Base-by-base conservation (phyloP, 2,888 invertebrate species). In the Nemurella pictetii region DNA sequence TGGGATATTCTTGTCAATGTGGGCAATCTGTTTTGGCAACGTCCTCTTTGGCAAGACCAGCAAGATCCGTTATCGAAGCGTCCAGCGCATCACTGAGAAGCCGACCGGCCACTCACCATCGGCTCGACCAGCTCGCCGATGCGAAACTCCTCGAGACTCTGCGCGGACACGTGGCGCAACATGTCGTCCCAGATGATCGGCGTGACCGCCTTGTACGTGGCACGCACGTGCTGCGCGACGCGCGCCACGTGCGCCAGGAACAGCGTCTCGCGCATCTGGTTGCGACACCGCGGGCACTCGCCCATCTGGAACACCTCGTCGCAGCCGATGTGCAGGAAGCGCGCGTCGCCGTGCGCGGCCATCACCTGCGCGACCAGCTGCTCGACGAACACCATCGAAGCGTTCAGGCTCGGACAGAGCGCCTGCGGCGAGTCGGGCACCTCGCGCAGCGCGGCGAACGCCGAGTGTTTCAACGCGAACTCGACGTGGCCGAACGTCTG, bases 101-200 rank as follows among this genome's bases (percentile, higher is more conserved):
- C n/a, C n/a, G n/a, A n/a, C n/a, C n/a, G n/a, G n/a, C 28, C 35
- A 83, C 86, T 88, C 85, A 89, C 93, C 95, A 96, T 95, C 0
- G 95, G 95, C 88, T 96, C 95, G 0, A 96, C 95, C 73, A 94
- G 90, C 36, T 91, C 90, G 0, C 94, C 94, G 25, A 96, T 91
- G 75, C 93, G 92, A 32, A 92, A 92, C 86, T 93, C 93, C 85
- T 93, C 91, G 90, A 95, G 90, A 86, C 92, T 92, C 86, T 92
- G 92, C 80, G 93, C 90, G 0, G 93, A 91, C 87, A 95, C 91
- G 87, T 94, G 93, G 0, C 95, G 90, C 84, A 96, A 89, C 95
- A 96, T 96, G 89, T 96, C 96, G 88, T 96, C 96, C 96, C 96
- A 96, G 88, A 96, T 94, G 85, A 96, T 93, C 0, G 94, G 91